A percentile compares a stretch with the other conserved stretches of the same genome.
Evolutionary conservation across 2,797 vertebrate genomes (phyloP).

Genomic region (Rhynchonycteris naso): DNA sequence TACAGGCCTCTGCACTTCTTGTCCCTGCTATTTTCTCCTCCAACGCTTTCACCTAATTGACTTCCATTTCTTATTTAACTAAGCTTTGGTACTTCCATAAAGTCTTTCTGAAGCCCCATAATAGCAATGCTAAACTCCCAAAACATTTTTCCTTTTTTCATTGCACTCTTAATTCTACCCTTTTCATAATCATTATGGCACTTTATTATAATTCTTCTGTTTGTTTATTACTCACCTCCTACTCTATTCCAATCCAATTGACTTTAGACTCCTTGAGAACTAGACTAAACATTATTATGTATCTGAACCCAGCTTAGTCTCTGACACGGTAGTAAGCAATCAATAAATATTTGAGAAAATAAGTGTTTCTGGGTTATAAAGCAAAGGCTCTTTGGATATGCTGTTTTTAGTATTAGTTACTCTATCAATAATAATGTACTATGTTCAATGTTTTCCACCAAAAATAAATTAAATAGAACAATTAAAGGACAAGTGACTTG

Average conservation of each 20-base stretch:
- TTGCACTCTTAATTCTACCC: background rate
- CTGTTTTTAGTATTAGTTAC: background rate
- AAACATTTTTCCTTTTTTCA: background rate
- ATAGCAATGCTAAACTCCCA: background rate
- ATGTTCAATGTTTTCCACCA: background rate
- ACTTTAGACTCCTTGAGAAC: background rate
- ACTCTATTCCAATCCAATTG: background rate
- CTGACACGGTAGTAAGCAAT: background rate
- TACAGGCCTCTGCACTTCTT: background rate
- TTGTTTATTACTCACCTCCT: background rate
- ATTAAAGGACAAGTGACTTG: background rate
- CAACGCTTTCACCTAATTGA: background rate
- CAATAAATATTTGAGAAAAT: constrained; percentile 9
- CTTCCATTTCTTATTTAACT: background rate
- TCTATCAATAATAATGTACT: constrained; percentile 34
- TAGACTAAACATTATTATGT: background rate
- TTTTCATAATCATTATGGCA: background rate
- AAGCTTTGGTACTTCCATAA: background rate
- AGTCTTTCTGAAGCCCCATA: background rate
- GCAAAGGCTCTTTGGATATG: background rate
- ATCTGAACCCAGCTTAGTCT: background rate
- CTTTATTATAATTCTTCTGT: background rate
- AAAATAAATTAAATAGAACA: constrained; percentile 7
- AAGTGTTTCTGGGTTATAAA: background rate
- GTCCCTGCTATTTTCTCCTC: background rate